These are phyloP conservation scores for Lepidotrigona ventralis DNA, from an alignment of 1,140 invertebrate genomes.

Conservation along the genomic window DNA sequence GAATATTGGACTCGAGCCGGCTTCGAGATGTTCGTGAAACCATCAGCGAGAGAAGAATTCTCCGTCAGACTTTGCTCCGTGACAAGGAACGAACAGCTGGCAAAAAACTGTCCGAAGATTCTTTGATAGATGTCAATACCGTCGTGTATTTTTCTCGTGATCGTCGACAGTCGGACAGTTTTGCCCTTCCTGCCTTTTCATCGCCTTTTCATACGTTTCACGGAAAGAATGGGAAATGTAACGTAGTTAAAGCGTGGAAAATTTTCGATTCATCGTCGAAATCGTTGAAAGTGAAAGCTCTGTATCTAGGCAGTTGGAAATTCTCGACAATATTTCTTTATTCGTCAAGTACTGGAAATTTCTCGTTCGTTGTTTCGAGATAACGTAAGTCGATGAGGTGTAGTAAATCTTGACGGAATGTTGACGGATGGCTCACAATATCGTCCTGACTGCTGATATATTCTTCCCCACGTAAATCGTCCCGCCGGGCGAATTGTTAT, in stretches of 20 bases:
- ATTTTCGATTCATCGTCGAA: neutral
- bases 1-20: neutral
- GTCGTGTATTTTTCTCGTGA: neutral
- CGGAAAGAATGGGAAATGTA: neutral
- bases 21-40: neutral
- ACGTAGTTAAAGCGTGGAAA: neutral
- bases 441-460: neutral
- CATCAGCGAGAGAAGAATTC: neutral
- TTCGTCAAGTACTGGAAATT: neutral
- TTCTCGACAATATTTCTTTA: neutral
- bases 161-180: slow-evolving; percentile 1
- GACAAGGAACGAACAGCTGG: neutral
- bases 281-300: too few species aligned
- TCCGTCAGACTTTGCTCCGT: too few species aligned
- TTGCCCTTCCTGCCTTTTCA: neutral
- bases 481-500: neutral
- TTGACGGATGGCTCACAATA: neutral
- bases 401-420: neutral
- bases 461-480: neutral
- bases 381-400: neutral
- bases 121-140: slow-evolving; percentile 33
- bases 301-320: too few species aligned
- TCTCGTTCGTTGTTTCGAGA: neutral
- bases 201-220: neutral
- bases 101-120: neutral